Conservation (phyloP, 2,113 vertebrate genomes). For the Opisthocomus hoazin region DNA sequence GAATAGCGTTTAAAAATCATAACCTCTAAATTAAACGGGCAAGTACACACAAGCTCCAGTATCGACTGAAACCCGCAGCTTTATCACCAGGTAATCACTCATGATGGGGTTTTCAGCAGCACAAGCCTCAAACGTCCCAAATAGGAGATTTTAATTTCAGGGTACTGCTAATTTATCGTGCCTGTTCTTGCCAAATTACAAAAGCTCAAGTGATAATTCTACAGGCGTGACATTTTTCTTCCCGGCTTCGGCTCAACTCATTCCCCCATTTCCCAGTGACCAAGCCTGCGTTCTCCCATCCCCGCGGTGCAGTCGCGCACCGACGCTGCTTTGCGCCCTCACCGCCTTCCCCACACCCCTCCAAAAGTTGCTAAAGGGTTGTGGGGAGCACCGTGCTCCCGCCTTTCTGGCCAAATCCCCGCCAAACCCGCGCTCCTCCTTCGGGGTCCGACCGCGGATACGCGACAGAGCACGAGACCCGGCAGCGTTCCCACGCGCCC, state of each 20-base stretch:
- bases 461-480: fast-evolving
- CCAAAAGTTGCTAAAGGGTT: too few species aligned
- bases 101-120: not conserved
- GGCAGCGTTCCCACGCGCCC: fast-evolving
- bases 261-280: not conserved
- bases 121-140: not conserved
- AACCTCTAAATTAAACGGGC: not conserved
- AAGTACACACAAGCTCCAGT: not conserved
- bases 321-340: not conserved
- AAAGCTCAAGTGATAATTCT: not conserved
- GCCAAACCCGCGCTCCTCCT: not conserved
- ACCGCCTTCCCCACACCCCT: not conserved
- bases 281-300: not conserved
- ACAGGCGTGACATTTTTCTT: not conserved
- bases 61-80: not conserved
- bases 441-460: not conserved
- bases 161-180: not conserved
- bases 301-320: not conserved
- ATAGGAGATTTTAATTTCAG: slow-evolving; percentile 43
- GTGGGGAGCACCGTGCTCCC: not conserved
- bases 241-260: not conserved
- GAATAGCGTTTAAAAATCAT: not conserved
- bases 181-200: not conserved
- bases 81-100: slow-evolving; percentile 27
- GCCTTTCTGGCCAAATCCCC: not conserved